phyloP scores from a whole-genome alignment of 2,797 vertebrate genomes.

The Lacerta agilis region DNA sequence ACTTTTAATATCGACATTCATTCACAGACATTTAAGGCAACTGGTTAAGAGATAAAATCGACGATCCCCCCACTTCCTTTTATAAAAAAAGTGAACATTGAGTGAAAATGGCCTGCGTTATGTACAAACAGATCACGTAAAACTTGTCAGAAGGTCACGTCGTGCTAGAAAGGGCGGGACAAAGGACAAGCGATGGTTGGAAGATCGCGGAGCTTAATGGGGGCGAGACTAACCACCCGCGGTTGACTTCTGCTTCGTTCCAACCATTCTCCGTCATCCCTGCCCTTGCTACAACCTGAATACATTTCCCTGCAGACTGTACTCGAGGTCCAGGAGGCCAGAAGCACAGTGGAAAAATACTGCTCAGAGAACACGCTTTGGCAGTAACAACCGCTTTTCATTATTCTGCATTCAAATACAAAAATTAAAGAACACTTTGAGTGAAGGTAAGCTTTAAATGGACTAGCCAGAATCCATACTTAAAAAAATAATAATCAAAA shows the following conservation, averaged over 20 bases:
- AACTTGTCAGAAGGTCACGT: slow-evolving; percentile 27
- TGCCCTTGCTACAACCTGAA: slow-evolving; percentile 67
- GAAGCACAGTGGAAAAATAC: slow-evolving; percentile 68
- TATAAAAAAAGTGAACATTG: slow-evolving; percentile 49
- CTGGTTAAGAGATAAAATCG: slow-evolving; percentile 70
- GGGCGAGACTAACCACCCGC: slow-evolving; percentile 38
- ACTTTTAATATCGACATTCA: slow-evolving; percentile 75
- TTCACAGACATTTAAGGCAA: slow-evolving; percentile 82
- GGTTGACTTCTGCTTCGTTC: slow-evolving; percentile 40
- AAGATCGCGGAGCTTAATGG: slow-evolving; percentile 59
- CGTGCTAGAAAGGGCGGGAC: slow-evolving; percentile 29
- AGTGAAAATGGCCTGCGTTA: slow-evolving; percentile 43
- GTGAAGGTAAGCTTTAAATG: slow-evolving; percentile 53
- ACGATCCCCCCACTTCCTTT: slow-evolving; percentile 32
- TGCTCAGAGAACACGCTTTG: slow-evolving; percentile 69
- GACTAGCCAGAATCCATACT: slow-evolving; percentile 66
- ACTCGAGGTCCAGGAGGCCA: slow-evolving; percentile 31
- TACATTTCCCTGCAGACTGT: slow-evolving; percentile 67
- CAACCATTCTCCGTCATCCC: slow-evolving; percentile 61
- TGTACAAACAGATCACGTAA: slow-evolving; percentile 37
- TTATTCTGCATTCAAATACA: slow-evolving; percentile 64
- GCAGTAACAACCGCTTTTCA: slow-evolving; percentile 65
- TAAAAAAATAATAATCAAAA: background rate
- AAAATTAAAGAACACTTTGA: slow-evolving; percentile 57
- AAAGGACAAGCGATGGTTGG: slow-evolving; percentile 27